phyloP scores from a whole-genome alignment of 2,113 vertebrate species.

The Aleadryas rufinucha region DNA sequence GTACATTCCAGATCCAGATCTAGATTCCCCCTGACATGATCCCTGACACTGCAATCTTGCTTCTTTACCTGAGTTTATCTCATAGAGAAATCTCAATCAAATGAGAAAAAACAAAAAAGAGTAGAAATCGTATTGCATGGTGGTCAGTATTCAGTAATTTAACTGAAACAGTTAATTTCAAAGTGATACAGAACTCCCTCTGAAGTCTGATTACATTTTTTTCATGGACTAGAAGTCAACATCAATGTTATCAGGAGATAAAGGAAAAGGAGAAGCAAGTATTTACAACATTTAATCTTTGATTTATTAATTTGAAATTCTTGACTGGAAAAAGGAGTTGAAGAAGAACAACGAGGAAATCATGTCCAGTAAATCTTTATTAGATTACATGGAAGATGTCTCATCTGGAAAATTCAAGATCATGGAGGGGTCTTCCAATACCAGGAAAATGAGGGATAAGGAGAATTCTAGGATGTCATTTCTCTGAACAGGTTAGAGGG shows the following conservation, averaged over 20 bases:
- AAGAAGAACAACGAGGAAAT: neutral
- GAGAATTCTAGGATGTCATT: neutral
- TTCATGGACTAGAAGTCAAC: neutral
- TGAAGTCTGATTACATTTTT: conserved; percentile 21
- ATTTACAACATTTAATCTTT: neutral
- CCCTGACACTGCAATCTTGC: neutral
- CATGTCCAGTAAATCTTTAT: neutral
- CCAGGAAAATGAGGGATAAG: neutral
- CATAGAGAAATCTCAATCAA: neutral
- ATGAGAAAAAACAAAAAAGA: neutral
- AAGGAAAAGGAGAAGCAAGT: neutral
- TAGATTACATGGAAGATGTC: neutral
- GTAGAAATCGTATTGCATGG: conserved; percentile 25
- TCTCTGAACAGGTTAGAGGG: neutral
- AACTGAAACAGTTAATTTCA: conserved; percentile 63
- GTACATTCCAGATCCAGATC: neutral
- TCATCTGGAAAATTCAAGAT: neutral
- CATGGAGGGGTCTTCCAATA: neutral
- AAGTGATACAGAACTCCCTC: conserved; percentile 4
- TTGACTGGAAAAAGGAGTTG: neutral
- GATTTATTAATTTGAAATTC: neutral
- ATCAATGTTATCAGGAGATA: neutral
- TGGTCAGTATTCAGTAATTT: conserved; percentile 54
- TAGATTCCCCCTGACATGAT: neutral
- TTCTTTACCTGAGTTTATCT: neutral